These are phyloP conservation scores for Boulengeromyrus knoepffleri DNA, from an alignment of 2,113 vertebrate species.

Conservation along the genomic window DNA sequence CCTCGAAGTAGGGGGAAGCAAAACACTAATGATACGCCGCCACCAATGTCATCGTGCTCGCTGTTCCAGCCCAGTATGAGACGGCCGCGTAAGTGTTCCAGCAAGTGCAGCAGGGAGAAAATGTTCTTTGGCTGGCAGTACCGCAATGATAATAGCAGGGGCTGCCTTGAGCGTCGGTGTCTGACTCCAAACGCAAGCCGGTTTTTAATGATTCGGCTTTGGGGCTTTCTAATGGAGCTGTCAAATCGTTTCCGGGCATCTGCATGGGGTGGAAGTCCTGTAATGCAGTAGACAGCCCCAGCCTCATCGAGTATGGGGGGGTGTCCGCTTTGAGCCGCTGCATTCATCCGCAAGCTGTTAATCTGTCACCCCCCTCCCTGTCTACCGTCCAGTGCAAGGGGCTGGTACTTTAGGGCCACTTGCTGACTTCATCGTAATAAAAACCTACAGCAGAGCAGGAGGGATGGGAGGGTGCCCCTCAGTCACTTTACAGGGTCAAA, in stretches of 20 bases:
- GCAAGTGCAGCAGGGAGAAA: background rate
- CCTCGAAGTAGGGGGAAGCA: background rate
- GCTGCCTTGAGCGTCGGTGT: background rate
- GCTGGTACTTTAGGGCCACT: background rate
- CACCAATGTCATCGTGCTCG: background rate
- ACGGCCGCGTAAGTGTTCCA: background rate
- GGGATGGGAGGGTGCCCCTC: background rate
- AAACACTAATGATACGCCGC: background rate
- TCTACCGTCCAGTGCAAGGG: background rate
- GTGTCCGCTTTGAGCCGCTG: background rate
- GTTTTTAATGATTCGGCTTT: background rate
- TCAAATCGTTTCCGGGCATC: background rate
- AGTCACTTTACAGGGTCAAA: background rate
- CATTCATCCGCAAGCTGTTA: constrained; percentile 2
- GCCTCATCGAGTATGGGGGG: background rate
- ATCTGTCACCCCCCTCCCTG: background rate
- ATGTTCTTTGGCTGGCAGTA: background rate
- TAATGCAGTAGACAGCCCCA: background rate
- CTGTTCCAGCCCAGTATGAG: background rate
- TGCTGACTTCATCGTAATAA: background rate
- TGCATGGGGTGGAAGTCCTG: background rate
- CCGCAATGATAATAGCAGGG: background rate
- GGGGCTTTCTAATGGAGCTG: background rate
- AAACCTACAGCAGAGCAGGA: background rate
- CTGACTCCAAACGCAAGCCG: background rate